These are phyloP conservation scores for Leptopilina clavipes DNA, from an alignment of 1,140 invertebrate genomes.

Conservation along the genomic window DNA sequence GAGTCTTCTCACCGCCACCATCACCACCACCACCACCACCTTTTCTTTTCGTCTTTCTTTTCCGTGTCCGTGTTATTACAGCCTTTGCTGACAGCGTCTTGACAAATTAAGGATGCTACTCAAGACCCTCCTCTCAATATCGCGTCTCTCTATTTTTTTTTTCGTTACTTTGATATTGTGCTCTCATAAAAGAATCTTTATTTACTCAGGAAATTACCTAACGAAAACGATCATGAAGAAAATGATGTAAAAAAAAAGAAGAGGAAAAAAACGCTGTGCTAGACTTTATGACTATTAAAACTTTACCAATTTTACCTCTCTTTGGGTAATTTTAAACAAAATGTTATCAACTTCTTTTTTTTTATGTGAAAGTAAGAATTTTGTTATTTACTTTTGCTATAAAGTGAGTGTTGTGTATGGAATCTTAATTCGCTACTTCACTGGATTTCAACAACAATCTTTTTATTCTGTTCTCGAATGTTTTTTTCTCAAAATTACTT, in stretches of 20 bases:
- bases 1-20: slow-evolving; percentile 32
- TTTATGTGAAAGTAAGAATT: too few species aligned
- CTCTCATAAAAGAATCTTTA: neutral
- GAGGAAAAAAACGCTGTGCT: too few species aligned
- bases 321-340: too few species aligned
- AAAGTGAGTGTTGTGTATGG: neutral
- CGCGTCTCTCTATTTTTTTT: neutral
- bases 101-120: slow-evolving; percentile 58
- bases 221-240: too few species aligned
- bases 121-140: slow-evolving; percentile 31
- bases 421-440: neutral
- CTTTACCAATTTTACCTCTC: too few species aligned
- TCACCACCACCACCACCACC: too few species aligned
- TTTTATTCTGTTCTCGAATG: slow-evolving; percentile 2
- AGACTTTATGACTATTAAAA: too few species aligned
- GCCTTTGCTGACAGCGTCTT: slow-evolving; percentile 44
- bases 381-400: too few species aligned
- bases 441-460: too few species aligned
- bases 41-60: slow-evolving; percentile 57
- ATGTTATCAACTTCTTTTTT: too few species aligned
- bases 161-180: neutral
- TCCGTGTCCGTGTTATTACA: slow-evolving; percentile 37
- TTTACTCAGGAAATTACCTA: neutral
- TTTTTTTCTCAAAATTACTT: slow-evolving; percentile 21
- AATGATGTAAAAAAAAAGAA: too few species aligned